Conservation (phyloP, 2,888 invertebrate genomes). For the Drosophila flavopinicola region DNA sequence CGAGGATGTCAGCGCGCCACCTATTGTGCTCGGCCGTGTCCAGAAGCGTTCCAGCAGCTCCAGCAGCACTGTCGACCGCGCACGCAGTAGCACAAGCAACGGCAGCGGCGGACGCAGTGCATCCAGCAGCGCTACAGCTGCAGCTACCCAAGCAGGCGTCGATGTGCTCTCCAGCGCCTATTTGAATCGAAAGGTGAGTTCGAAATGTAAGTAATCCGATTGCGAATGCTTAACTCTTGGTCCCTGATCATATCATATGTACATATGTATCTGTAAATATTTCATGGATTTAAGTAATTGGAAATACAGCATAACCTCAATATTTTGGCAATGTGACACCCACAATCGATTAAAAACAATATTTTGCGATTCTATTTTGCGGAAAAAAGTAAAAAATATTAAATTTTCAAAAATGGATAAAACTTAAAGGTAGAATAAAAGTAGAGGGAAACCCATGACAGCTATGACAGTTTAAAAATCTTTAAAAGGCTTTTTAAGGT, state of each 20-base stretch:
- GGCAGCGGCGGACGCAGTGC: constrained; percentile 57
- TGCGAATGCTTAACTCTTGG: constrained; percentile 24
- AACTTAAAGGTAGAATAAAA: too few species aligned
- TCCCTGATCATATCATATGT: constrained; percentile 1
- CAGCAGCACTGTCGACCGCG: constrained; percentile 53
- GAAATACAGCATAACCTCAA: too few species aligned
- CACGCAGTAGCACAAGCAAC: constrained; percentile 53
- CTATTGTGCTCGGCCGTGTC: constrained; percentile 80
- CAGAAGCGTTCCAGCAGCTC: constrained; percentile 70
- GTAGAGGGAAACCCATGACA: too few species aligned
- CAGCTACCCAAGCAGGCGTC: constrained; percentile 31
- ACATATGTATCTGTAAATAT: too few species aligned
- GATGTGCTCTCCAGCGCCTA: constrained; percentile 71
- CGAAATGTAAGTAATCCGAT: constrained; percentile 77
- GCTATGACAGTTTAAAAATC: too few species aligned
- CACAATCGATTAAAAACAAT: too few species aligned
- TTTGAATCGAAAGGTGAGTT: constrained; percentile 83
- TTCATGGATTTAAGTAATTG: too few species aligned
- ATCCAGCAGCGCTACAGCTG: constrained; percentile 38
- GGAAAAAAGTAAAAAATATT: too few species aligned
- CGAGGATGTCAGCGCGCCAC: constrained; percentile 73
- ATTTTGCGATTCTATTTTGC: too few species aligned
- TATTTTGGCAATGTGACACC: too few species aligned
- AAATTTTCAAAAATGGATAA: too few species aligned
- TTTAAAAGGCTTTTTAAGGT: too few species aligned